Conservation (phyloP, 2,113 vertebrate species). For the Rhynchomys soricoides region DNA sequence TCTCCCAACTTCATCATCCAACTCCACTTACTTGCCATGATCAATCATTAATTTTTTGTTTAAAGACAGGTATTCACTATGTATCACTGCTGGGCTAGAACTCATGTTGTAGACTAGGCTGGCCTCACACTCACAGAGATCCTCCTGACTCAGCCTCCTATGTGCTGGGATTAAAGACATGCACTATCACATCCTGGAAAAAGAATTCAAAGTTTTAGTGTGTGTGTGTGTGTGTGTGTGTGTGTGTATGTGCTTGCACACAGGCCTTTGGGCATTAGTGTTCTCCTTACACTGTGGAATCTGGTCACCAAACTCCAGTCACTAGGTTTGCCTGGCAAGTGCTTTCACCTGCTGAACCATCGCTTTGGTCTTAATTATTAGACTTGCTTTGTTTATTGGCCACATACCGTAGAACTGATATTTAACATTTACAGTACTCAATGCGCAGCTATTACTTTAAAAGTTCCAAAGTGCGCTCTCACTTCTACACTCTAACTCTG, state of each 20-base stretch:
- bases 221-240: not conserved
- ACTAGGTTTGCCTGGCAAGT: not conserved
- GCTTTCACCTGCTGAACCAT: not conserved
- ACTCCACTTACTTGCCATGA: not conserved
- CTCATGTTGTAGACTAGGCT: not conserved
- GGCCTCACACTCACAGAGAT: not conserved
- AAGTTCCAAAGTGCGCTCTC: constrained; percentile 4
- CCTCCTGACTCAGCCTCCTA: not conserved
- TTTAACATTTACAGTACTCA: not conserved
- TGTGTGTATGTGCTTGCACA: not conserved
- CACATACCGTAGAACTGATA: not conserved
- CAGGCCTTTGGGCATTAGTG: not conserved
- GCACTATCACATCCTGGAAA: not conserved
- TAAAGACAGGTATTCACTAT: not conserved
- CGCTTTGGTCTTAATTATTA: not conserved
- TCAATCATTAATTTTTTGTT: not conserved
- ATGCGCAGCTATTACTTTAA: not conserved
- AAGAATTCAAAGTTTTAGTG: not conserved
- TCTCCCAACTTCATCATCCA: not conserved
- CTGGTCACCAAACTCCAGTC: not conserved
- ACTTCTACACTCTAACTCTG: not conserved
- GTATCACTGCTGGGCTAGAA: not conserved
- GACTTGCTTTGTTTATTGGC: not conserved
- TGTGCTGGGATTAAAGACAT: not conserved
- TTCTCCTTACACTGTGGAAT: not conserved